phyloP scores from a whole-genome alignment of 2,888 invertebrate species.

The Seladonia tumulorum region DNA sequence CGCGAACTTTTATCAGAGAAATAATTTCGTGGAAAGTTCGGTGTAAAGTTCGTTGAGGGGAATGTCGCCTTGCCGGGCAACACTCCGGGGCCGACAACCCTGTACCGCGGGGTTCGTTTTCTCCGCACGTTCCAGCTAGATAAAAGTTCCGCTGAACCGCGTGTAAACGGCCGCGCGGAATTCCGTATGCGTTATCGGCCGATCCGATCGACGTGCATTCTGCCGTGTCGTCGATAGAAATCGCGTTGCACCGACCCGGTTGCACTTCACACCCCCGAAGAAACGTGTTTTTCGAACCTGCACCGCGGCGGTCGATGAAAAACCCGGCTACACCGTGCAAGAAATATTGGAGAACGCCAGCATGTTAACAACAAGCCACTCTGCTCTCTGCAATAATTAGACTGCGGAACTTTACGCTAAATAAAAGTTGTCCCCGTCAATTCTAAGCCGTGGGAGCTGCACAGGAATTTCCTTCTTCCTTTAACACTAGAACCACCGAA shows the following conservation, averaged over 20 bases:
- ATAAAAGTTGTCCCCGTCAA: background rate
- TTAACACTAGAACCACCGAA: too few species aligned
- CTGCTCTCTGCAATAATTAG: background rate
- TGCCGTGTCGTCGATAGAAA: constrained; percentile 51
- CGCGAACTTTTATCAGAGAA: constrained; percentile 71
- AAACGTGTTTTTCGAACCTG: constrained; percentile 44
- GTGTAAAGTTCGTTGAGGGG: constrained; percentile 58
- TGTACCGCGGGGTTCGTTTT: constrained; percentile 53
- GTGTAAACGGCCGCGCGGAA: constrained; percentile 60
- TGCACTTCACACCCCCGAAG: constrained; percentile 25
- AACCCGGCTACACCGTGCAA: too few species aligned
- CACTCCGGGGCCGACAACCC: constrained; percentile 34
- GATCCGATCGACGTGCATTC: constrained; percentile 55
- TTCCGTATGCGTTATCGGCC: constrained; percentile 60
- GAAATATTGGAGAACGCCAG: background rate
- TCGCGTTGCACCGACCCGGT: constrained; percentile 27
- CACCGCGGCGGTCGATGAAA: background rate
- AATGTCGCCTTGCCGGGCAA: constrained; percentile 45
- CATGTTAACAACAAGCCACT: background rate
- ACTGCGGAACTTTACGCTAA: background rate
- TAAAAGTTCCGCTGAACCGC: constrained; percentile 59
- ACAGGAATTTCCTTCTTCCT: background rate
- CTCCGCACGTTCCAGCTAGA: constrained; percentile 50
- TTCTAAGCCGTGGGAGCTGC: background rate
- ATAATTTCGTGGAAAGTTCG: constrained; percentile 71